phyloP scores from a whole-genome alignment of 2,797 vertebrate genomes.

The Agapornis canus region DNA sequence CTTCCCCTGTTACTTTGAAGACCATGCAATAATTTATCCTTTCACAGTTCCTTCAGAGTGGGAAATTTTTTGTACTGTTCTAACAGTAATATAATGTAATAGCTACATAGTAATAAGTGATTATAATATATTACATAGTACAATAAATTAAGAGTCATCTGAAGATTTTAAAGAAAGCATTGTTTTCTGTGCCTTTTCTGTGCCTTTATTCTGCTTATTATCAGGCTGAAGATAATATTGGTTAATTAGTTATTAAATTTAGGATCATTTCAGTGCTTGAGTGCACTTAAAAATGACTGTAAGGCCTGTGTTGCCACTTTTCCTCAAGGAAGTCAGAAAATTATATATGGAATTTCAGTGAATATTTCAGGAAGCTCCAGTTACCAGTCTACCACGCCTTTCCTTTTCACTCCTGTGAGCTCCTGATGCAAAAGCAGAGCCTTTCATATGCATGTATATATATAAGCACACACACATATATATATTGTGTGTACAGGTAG shows the following conservation, averaged over 20 bases:
- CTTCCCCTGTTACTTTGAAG: neutral
- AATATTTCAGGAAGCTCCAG: neutral
- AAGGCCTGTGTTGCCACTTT: neutral
- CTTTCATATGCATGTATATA: neutral
- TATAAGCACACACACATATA: neutral
- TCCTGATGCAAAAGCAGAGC: neutral
- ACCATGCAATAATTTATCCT: neutral
- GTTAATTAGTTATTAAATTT: neutral
- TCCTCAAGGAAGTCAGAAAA: neutral
- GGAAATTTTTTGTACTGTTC: neutral
- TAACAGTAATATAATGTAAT: neutral
- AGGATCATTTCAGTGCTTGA: neutral
- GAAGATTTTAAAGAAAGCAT: neutral
- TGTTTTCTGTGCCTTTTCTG: neutral
- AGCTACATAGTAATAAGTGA: neutral
- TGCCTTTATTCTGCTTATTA: neutral
- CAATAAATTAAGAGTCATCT: neutral
- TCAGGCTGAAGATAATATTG: neutral
- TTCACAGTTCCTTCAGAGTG: neutral
- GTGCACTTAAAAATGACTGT: neutral
- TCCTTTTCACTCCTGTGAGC: neutral
- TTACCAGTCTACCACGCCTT: neutral
- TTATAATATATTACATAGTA: neutral
- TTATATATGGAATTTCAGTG: neutral
- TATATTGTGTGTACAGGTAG: neutral